phyloP scores from a whole-genome alignment of 35 echinoderm and acorn worm species.

The Eucidaris tribuloides region DNA sequence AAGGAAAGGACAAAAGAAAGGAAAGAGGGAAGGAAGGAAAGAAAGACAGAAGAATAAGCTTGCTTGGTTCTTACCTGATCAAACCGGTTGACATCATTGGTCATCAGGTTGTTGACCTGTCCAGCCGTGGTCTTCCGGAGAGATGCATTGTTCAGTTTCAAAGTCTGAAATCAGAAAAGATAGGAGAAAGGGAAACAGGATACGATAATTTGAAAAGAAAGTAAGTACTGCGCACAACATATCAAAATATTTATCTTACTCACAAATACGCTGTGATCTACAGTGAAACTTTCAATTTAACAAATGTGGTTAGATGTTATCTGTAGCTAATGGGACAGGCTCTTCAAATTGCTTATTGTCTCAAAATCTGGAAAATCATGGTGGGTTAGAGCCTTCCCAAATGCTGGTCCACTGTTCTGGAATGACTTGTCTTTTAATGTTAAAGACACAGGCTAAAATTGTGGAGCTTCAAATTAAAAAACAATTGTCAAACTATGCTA shows the following conservation, averaged over 20 bases:
- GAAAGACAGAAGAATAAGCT: neutral
- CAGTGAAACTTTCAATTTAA: neutral
- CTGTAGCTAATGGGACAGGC: neutral
- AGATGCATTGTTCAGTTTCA: constrained; percentile 68
- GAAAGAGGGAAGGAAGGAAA: neutral
- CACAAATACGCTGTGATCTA: neutral
- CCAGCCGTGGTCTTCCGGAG: constrained; percentile 61
- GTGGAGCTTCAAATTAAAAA: too few relatives aligned
- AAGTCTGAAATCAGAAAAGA: constrained; percentile 30
- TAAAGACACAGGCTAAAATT: too few relatives aligned
- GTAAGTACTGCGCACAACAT: neutral
- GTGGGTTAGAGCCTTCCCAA: too few relatives aligned
- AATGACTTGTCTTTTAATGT: too few relatives aligned
- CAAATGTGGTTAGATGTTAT: neutral
- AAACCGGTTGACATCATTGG: constrained; percentile 86
- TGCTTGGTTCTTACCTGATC: constrained; percentile 61
- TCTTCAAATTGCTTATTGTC: neutral
- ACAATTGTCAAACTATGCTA: too few relatives aligned
- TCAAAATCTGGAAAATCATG: too few relatives aligned
- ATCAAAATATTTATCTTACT: neutral
- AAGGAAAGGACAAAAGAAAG: neutral
- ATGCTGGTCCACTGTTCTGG: too few relatives aligned
- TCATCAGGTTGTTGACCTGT: constrained; percentile 94
- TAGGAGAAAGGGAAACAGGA: neutral
- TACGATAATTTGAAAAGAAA: neutral